These are phyloP conservation scores for Ctenosaura bakeri DNA, from an alignment of 2,797 vertebrate genomes.

Conservation along the genomic window DNA sequence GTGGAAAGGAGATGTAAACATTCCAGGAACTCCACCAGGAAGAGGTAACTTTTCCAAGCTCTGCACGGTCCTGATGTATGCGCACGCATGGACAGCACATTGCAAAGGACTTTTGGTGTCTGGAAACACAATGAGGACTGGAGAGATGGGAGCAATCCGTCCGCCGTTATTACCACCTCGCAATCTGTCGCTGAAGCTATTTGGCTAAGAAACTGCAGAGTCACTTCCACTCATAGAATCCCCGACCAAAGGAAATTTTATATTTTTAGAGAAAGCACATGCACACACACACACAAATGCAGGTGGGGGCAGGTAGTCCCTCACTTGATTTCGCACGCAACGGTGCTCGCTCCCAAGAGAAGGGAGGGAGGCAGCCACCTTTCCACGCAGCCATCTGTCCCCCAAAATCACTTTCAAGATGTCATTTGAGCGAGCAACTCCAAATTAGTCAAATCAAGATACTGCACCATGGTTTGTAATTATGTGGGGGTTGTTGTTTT, in stretches of 20 bases:
- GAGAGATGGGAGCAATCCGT: neutral
- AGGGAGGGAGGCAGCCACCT: conserved; percentile 37
- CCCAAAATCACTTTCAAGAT: conserved; percentile 38
- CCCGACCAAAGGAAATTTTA: neutral
- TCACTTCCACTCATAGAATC: neutral
- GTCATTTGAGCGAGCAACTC: conserved; percentile 10
- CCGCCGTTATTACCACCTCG: neutral
- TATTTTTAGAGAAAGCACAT: neutral
- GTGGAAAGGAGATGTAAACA: too few relatives aligned
- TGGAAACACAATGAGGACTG: neutral
- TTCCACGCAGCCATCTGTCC: conserved; percentile 54
- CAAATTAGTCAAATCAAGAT: conserved; percentile 38
- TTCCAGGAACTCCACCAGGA: too few relatives aligned
- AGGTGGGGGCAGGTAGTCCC: neutral
- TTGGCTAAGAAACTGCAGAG: neutral
- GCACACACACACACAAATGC: neutral
- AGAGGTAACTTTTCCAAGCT: neutral
- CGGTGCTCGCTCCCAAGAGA: conserved; percentile 42
- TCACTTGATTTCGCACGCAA: conserved; percentile 40
- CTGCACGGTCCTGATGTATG: neutral
- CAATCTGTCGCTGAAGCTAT: neutral
- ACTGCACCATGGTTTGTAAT: neutral
- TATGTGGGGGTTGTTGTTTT: conserved; percentile 12
- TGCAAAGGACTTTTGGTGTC: neutral
- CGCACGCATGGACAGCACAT: neutral